Evolutionary conservation across 1,140 invertebrate genomes (phyloP), one percentile per base, ranked within the genome.

Genomic region (Gonatopus flavifemur): DNA sequence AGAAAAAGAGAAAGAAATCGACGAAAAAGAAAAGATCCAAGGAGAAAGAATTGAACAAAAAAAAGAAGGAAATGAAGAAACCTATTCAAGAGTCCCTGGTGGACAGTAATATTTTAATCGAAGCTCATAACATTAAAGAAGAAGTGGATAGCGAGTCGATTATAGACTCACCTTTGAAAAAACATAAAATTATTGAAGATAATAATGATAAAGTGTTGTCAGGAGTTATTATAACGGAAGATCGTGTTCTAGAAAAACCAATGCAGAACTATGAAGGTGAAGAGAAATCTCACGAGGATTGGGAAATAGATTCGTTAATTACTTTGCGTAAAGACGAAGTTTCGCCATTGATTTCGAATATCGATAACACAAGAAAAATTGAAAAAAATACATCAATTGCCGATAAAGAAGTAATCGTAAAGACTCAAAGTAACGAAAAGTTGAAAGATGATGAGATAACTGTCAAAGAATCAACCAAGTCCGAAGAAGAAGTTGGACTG

Each of bases 271-370:
- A 3, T 10, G 61, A 63, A 22, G 10, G 20, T 1, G 22, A 48
- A 0, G 55, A 59, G 16, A 49, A 22, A 32, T 59, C 43, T n/a
- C 19, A 61, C 16, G 55, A 61, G 18, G 64, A 65, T 10, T 69
- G 66, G 66, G 60, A 69, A 50, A 52, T 51, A 16, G 62, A 67
- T 35, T 53, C 61, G 16, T 21, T 53, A 18, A 46, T 52, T 0
- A 42, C 44, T 15, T 3, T 31, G 3, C 46, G 52, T 10, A 43
- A 55, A 38, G 52, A 47, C 10, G 31, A 35, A 20, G 24, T n/a
- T n/a, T n/a, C n/a, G n/a, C n/a, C n/a, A 19, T 16, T 6, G 0
- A 22, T 10, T 16, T 21, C 19, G 4, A 21, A 49, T n/a, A n/a
- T n/a, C n/a, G n/a, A n/a, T 28, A 13, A 16, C 12, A 6, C 19